These are phyloP conservation scores for Bothrops jararaca DNA, from an alignment of 2,113 vertebrate genomes.

Conservation along the genomic window DNA sequence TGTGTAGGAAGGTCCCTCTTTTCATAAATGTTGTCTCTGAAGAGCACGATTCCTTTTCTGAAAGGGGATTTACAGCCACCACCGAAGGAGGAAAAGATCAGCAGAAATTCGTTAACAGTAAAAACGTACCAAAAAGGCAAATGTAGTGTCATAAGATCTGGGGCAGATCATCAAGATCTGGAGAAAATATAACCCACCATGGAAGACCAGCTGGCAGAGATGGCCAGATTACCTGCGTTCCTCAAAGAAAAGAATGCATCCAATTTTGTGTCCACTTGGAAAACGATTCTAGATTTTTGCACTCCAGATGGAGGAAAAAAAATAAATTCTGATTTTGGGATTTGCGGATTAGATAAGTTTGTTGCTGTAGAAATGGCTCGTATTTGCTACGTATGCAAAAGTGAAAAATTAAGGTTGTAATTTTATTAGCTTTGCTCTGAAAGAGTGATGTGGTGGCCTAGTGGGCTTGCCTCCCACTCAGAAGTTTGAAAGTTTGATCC, in stretches of 20 bases:
- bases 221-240: background rate
- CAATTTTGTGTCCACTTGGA: background rate
- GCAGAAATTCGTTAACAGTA: background rate
- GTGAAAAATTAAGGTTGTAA: too few relatives aligned
- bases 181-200: background rate
- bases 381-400: background rate
- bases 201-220: background rate
- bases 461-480: too few relatives aligned
- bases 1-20: background rate
- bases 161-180: background rate
- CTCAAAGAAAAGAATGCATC: background rate
- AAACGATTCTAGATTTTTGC: background rate
- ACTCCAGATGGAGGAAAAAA: fast-evolving
- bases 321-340: background rate
- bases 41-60: background rate
- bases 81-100: background rate
- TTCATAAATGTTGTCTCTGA: background rate
- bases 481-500: too few relatives aligned
- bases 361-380: background rate
- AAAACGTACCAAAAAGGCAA: background rate
- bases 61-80: constrained; percentile 1
- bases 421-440: too few relatives aligned
- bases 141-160: background rate
- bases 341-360: background rate
- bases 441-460: too few relatives aligned